Conservation (phyloP, 2,113 vertebrate genomes). For the Lycocorax pyrrhopterus region DNA sequence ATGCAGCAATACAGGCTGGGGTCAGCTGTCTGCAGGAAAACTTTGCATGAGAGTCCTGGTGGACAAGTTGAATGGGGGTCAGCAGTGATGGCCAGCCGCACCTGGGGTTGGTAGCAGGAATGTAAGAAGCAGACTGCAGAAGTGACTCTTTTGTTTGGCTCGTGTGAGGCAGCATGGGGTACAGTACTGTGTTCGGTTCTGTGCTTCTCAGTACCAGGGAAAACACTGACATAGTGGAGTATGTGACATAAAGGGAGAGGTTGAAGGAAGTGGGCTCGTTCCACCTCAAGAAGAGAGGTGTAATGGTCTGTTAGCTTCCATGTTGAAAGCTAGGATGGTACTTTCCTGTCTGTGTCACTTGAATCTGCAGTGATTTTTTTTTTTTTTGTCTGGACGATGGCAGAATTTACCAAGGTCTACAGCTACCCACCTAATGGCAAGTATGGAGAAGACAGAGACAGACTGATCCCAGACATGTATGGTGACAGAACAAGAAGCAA, state of each 20-base stretch:
- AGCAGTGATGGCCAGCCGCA: not conserved
- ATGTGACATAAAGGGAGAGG: not conserved
- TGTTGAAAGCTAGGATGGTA: not conserved
- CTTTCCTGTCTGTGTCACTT: not conserved
- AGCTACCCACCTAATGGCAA: not conserved
- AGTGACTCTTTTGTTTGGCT: not conserved
- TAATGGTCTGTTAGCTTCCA: not conserved
- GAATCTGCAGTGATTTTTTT: not conserved
- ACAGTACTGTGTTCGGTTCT: too few species aligned
- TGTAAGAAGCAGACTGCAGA: not conserved
- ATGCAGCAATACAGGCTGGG: not conserved
- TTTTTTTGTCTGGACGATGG: too few species aligned
- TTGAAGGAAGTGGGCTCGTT: not conserved
- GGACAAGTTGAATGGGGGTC: not conserved
- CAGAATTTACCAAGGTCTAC: rapidly evolving
- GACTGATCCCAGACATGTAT: not conserved
- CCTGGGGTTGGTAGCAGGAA: not conserved
- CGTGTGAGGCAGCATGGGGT: too few species aligned
- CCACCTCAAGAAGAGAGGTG: not conserved
- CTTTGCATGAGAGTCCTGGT: rapidly evolving
- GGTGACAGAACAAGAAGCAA: not conserved
- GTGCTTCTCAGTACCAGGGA: not conserved
- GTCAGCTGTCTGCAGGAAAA: not conserved
- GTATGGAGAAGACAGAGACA: not conserved
- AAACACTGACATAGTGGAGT: not conserved